Evolutionary conservation across 2,888 invertebrate species (phyloP), one percentile per base, ranked within the genome.

Genomic region (Alcis repandata): DNA sequence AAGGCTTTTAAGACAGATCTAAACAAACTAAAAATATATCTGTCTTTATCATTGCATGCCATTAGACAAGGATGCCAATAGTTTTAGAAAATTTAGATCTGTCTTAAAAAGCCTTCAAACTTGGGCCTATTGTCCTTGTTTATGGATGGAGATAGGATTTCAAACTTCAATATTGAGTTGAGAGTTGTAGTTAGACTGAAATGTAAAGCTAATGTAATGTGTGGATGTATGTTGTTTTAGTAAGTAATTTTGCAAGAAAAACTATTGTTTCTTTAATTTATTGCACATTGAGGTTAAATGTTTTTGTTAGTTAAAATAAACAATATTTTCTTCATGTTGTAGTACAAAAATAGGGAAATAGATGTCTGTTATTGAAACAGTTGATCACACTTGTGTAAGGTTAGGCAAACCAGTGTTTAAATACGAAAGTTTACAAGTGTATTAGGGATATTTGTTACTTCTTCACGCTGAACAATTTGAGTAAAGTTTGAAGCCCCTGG

Each of bases 101-200:
- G n/a, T n/a, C n/a, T n/a, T n/a, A n/a, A n/a, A n/a, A n/a, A n/a
- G n/a, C n/a, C n/a, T n/a, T n/a, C n/a, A n/a, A n/a, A n/a, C n/a
- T n/a, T n/a, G n/a, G n/a, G n/a, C n/a, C n/a, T n/a, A n/a, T 84
- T 85, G 84, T 84, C 81, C 72, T 80, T 81, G 85, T 80, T 75
- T 69, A 70, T 75, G 73, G 73, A 75, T 59, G 71, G 76, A 79
- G 80, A 78, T 76, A 73, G 77, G 72, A 73, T 59, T 71, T 69
- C 65, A 68, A 71, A 52, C 41, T 59, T 65, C 62, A 63, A 60
- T 52, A 65, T 58, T 49, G 51, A 59, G 67, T 70, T 69, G 38
- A 58, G 49, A 41, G 49, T 48, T 70, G 65, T 68, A 58, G 63
- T 67, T 72, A 70, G 71, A 71, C 69, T 69, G 70, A 71, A 67